Percentiles rank a stretch among this genome's conserved stretches.
These are phyloP conservation scores for Coleophora deauratella DNA, from an alignment of 2,888 invertebrate species.

Conservation along the genomic window DNA sequence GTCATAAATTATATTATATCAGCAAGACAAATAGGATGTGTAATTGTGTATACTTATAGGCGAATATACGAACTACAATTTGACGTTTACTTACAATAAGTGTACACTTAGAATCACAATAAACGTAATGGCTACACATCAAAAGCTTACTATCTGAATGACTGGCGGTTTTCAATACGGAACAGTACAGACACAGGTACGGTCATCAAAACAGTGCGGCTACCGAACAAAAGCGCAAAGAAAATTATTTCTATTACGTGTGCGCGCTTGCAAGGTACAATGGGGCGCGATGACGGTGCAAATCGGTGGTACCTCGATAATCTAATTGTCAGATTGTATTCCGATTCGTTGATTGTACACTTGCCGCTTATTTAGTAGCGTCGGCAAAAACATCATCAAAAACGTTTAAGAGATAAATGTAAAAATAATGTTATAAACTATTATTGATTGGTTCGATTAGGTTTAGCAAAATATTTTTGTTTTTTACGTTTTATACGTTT, in stretches of 20 bases:
- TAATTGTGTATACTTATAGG: too few relatives aligned
- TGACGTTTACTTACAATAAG: too few relatives aligned
- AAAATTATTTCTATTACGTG: conserved; percentile 27
- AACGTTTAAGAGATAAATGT: too few relatives aligned
- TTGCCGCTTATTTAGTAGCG: conserved; percentile 28
- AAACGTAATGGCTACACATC: neutral
- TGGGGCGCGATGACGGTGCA: conserved; percentile 46
- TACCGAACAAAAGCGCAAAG: conserved; percentile 26
- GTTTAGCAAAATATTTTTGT: too few relatives aligned
- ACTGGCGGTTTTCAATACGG: conserved; percentile 6
- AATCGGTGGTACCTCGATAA: conserved; percentile 36
- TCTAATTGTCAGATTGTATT: conserved; percentile 63
- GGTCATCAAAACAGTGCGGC: conserved; percentile 36
- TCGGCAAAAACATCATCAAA: conserved; percentile 19
- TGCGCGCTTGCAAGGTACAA: conserved; percentile 36
- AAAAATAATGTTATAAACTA: too few relatives aligned
- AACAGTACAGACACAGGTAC: conserved; percentile 12
- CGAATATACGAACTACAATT: too few relatives aligned
- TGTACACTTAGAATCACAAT: neutral
- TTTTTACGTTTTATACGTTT: too few relatives aligned
- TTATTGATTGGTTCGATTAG: too few relatives aligned
- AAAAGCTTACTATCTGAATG: conserved; percentile 9
- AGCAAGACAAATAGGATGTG: too few relatives aligned
- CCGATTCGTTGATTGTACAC: conserved; percentile 48
- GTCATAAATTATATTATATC: too few relatives aligned